These are phyloP conservation scores for Bubo bubo DNA, from an alignment of 2,113 vertebrate genomes.

Conservation along the genomic window DNA sequence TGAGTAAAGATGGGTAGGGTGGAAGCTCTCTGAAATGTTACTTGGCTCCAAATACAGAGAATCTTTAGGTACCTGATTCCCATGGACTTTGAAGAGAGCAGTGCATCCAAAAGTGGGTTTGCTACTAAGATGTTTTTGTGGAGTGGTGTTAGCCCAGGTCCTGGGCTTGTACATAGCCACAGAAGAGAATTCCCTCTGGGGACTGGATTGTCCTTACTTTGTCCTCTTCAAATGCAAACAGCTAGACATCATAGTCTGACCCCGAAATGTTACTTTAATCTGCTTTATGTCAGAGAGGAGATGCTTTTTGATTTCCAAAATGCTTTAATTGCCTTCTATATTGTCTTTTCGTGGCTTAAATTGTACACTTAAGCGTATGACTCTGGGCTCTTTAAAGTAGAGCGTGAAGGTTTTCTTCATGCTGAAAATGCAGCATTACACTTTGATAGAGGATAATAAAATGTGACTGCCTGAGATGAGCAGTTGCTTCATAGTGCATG, in stretches of 20 bases:
- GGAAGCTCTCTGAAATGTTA: not conserved
- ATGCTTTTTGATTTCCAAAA: not conserved
- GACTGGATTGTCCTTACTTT: not conserved
- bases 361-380: not conserved
- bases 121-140: not conserved
- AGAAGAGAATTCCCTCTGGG: not conserved
- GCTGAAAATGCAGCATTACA: not conserved
- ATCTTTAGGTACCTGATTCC: not conserved
- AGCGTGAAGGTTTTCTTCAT: constrained; percentile 5
- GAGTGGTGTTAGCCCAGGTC: not conserved
- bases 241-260: not conserved
- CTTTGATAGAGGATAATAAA: constrained; percentile 24
- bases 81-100: not conserved
- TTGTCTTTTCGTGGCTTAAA: not conserved
- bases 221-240: not conserved
- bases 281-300: not conserved
- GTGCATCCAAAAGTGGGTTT: not conserved
- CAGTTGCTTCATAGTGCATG: constrained; percentile 35
- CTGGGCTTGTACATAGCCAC: not conserved
- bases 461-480: constrained; percentile 28
- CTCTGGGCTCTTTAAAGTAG: not conserved
- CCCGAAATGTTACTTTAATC: not conserved
- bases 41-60: not conserved
- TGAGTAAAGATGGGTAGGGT: not conserved
- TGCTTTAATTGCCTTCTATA: not conserved